phyloP scores from a whole-genome alignment of 2,797 vertebrate genomes.

The Argentina silus region DNA sequence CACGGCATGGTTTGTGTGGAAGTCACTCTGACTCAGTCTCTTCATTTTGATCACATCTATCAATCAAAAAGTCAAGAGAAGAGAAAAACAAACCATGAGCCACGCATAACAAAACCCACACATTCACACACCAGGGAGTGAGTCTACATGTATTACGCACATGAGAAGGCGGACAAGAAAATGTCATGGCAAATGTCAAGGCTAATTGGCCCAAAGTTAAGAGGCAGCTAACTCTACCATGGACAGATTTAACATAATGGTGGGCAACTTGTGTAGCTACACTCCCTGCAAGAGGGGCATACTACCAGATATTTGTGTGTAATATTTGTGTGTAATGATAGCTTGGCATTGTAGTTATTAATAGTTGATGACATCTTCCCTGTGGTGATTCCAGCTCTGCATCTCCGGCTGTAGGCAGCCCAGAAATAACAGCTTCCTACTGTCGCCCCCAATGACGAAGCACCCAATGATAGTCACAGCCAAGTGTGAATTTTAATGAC shows the following conservation, averaged over 20 bases:
- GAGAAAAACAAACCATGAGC: not conserved
- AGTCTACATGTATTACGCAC: not conserved
- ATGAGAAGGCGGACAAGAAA: not conserved
- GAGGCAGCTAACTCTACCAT: too few relatives aligned
- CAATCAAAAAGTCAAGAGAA: constrained; percentile 29
- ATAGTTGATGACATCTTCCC: constrained; percentile 45
- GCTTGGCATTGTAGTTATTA: constrained; percentile 36
- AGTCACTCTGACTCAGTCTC: constrained; percentile 72
- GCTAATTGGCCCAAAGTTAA: not conserved
- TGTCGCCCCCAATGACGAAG: constrained; percentile 27
- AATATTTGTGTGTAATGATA: constrained; percentile 27
- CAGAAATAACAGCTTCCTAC: constrained; percentile 44
- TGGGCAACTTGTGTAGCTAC: not conserved
- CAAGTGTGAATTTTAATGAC: constrained; percentile 32
- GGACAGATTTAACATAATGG: not conserved
- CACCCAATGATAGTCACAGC: constrained; percentile 41
- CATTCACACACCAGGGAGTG: not conserved
- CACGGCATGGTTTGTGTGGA: constrained; percentile 57
- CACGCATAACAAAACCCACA: constrained; percentile 6
- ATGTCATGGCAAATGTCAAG: constrained; percentile 4
- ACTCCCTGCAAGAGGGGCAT: not conserved
- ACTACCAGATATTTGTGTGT: constrained; percentile 9
- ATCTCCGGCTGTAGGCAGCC: constrained; percentile 46
- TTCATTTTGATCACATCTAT: constrained; percentile 79
- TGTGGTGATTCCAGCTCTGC: not conserved